Base-by-base conservation (phyloP, 37 sponge, comb jelly and placozoan species). In the Cladorhizidae sp. region DNA sequence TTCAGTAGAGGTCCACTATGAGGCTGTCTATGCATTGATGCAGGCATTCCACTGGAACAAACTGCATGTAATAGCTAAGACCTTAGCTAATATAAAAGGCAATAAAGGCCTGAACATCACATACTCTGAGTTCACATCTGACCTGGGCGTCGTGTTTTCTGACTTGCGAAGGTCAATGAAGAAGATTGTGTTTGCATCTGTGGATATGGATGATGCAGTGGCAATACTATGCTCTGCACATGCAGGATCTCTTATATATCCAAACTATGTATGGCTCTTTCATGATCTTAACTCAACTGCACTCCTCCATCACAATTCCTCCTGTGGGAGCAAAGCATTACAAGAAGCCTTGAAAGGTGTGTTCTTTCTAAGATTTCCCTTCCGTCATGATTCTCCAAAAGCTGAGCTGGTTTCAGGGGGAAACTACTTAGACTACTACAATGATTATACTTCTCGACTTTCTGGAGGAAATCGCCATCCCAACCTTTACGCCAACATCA, bases 251-350 rank as follows among this genome's bases (percentile, higher is more conserved):
- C 37, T 74, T 1, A 55, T 35, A 18, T 52, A 31, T 9, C 75
- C 75, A 14, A 11, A 52, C 35, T 74, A 74, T 37, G 75, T 56
- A 35, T 74, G 75, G 75, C 52, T 74, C 3, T 35, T 74, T 25
- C 38, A 52, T 25, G 75, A 74, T 38, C 57, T 37, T 38, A 29
- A 3, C 38, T 18, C 41, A 5, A 6, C 32, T 56, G 57, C 43
- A 35, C 36, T 74, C 2, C 15, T 56, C 23, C 3, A 56, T 5
- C 26, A 29, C 26, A 21, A 21, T 12, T 55, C 15, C 3, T 3
- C 3, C 37, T 74, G 75, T 56, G 20, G 14, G 1, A 54, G 3
- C 22, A 38, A 52, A 2, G 26, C 7, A 55, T 15, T 74, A 2
- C 12, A 37, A 38, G 26, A 56, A 55, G 75, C 75, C 17, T 9